A percentile compares a stretch with the other conserved stretches of the same genome.
These are phyloP conservation scores for Orientallactaga bullata DNA, from an alignment of 2,113 vertebrate genomes.

Conservation along the genomic window DNA sequence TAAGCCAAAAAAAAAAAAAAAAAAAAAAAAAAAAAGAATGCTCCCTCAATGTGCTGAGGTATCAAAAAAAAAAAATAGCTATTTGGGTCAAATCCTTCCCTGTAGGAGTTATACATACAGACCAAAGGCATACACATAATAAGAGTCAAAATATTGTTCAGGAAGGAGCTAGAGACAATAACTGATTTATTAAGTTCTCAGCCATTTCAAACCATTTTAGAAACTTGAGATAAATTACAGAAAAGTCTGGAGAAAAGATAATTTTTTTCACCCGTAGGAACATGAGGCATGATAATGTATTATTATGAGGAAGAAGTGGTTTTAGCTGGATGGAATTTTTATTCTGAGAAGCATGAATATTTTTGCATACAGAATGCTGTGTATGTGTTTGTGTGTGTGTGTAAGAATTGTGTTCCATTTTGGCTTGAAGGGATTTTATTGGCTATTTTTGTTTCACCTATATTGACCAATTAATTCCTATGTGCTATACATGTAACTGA, in stretches of 20 bases:
- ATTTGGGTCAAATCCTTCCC: not conserved
- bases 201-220: constrained; percentile 35
- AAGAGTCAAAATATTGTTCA: not conserved
- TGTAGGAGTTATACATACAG: not conserved
- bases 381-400: not conserved
- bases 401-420: not conserved
- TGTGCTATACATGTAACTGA: not conserved
- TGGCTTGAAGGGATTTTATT: not conserved
- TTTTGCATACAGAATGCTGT: not conserved
- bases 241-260: not conserved
- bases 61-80: not conserved
- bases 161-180: not conserved
- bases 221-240: not conserved
- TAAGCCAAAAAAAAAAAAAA: not conserved
- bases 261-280: not conserved
- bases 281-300: not conserved
- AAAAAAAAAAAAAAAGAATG: not conserved
- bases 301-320: constrained; percentile 10
- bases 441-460: not conserved
- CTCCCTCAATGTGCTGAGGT: not conserved
- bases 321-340: constrained; percentile 28
- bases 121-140: not conserved
- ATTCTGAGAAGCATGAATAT: constrained; percentile 26
- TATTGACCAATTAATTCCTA: not conserved
- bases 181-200: not conserved